These are phyloP conservation scores for Callospermophilus lateralis DNA, from an alignment of 2,113 vertebrate genomes.

Conservation along the genomic window DNA sequence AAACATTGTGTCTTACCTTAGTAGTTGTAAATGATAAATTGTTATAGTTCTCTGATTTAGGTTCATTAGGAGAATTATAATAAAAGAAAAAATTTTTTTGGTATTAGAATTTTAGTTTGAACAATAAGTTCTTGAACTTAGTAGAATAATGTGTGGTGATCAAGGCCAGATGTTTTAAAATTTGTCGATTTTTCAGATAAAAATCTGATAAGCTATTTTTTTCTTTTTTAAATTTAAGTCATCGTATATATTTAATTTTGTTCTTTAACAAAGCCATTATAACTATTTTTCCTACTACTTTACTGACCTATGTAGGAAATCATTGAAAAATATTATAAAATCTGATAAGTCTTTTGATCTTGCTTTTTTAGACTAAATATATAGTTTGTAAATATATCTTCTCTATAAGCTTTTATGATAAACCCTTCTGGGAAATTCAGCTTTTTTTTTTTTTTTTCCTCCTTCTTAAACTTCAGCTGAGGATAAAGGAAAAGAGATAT, in stretches of 20 bases:
- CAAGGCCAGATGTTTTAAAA: slow-evolving; percentile 12
- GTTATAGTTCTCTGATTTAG: neutral
- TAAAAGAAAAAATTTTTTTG: neutral
- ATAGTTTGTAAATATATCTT: neutral
- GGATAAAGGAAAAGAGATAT: neutral
- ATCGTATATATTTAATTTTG: too few species aligned
- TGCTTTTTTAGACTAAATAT: slow-evolving; percentile 43
- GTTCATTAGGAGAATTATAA: neutral
- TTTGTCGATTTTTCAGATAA: slow-evolving; percentile 3
- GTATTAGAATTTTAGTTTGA: slow-evolving; percentile 38
- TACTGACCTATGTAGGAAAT: too few species aligned
- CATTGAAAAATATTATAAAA: neutral
- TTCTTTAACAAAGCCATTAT: too few species aligned
- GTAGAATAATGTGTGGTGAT: neutral
- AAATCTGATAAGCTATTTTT: neutral
- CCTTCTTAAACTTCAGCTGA: neutral
- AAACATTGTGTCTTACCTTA: neutral
- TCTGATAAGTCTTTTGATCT: neutral
- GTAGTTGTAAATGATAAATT: neutral
- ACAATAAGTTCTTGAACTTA: slow-evolving; percentile 37
- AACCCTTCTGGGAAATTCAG: neutral
- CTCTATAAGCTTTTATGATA: neutral
- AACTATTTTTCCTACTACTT: too few species aligned
- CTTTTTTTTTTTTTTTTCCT: neutral
- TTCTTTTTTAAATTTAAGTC: too few species aligned